Evolutionary conservation across 2,113 vertebrate genomes (phyloP), one percentile per base, ranked within the genome.

Genomic region (Mirounga angustirostris): DNA sequence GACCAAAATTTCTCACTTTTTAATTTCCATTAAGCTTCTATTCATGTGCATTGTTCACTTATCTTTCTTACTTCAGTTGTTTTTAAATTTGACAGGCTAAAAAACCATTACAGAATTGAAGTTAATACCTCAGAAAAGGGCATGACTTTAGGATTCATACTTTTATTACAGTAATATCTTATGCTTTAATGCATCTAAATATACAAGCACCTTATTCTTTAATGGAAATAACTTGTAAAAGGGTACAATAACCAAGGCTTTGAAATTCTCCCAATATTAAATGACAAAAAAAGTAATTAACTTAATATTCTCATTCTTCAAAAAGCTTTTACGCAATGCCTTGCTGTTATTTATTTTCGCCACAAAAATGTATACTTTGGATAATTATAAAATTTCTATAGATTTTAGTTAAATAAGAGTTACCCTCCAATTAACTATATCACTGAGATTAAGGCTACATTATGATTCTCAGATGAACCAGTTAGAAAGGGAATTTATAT

Each of bases 111-210:
- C 0, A 96, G 30, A 81, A 89, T 0, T 94, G 24, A 96, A 95
- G 95, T 92, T 97, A 98, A 97, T 97, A 93, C 71, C 89, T 98
- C 92, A 98, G 88, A 97, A 97, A 97, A 97, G 22, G n/a, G 85
- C 95, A 97, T 95, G 88, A 93, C 63, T 97, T 95, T 89, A 89
- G 46, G 90, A 93, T 91, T 95, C 24, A 89, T 93, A 73, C 22
- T 97, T 56, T 94, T 95, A 97, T 97, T 97, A 85, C 28, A 50
- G 65, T 95, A 96, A 97, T 96, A 92, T 63, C 26, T 94, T 96
- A 92, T 88, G 52, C 71, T 94, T 79, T 98, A 86, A 92, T 95
- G n/a, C 59, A 43, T 85, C 40, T 79, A 93, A 95, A 87, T 96
- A 97, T 89, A 90, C 18, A 81, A 92, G 36, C 24, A 95, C 21